Evolutionary conservation across 2,113 vertebrate species (phyloP), one percentile per base, ranked within the genome.

Genomic region (Kryptolebias marmoratus): DNA sequence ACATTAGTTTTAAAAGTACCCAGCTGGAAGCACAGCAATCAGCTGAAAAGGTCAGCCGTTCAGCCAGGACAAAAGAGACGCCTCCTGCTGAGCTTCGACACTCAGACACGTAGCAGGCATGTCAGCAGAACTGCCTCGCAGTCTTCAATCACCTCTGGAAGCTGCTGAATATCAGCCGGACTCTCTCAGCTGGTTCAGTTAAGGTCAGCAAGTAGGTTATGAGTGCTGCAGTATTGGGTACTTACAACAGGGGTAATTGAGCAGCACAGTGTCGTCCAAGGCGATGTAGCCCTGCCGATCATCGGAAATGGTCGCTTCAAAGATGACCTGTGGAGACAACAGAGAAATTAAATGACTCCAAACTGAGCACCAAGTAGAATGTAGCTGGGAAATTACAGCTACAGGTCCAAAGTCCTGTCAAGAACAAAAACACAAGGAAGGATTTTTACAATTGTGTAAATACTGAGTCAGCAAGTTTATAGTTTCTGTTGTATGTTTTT

Each of bases 171-270:
- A 27, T 52, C 28, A 14, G 61, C 36, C 1, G 13, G 65, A 32
- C 32, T 14, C 59, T 67, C 44, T 65, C 15, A 60, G 58, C 1
- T 1, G 15, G n/a, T 79, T 71, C 42, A 4, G 58, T 65, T 81
- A 82, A 86, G 83, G 77, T 88, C 79, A 77, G 70, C 45, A 56
- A 59, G 68, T 28, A 57, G 47, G 65, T 45, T 64, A 32, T 13
- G 36, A 77, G 58, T 3, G 54, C 36, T 8, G 60, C 31, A 28
- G 47, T 68, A 56, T 27, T 39, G 45, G 79, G 59, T 83, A 97
- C 97, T 98, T 94, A 99, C 97, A 95, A 62, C 97, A 99, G 0
- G 97, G 97, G 73, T 98, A 98, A 91, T 97, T 98, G 81, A 98
- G 91, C 71, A 98, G 94, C 85, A 97, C 82, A 69, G 98, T 96